Percentiles rank a stretch among this genome's conserved stretches.
Evolutionary conservation across 2,888 invertebrate genomes (phyloP).

Genomic region (Patella ulyssiponensis): DNA sequence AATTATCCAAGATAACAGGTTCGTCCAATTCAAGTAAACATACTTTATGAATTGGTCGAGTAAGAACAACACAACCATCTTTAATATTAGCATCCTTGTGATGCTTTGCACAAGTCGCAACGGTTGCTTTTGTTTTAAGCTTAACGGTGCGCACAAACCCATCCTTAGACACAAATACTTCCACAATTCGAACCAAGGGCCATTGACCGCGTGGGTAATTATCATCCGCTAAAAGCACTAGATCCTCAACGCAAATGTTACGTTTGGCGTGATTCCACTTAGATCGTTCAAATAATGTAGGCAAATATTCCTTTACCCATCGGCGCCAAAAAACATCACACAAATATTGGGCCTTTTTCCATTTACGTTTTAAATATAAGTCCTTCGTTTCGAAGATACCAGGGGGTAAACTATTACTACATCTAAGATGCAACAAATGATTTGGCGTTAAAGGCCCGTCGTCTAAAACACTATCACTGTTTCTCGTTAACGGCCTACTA

Average conservation of each 20-base stretch:
- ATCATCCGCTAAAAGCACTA: slow-evolving; percentile 11
- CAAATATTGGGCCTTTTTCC: background rate
- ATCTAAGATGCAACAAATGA: slow-evolving; percentile 55
- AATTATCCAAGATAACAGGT: background rate
- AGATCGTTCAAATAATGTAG: background rate
- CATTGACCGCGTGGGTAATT: background rate
- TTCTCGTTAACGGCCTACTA: too few relatives aligned
- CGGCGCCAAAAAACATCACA: slow-evolving; percentile 3
- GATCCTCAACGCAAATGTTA: background rate
- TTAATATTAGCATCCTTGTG: too few relatives aligned
- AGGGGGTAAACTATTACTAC: slow-evolving; percentile 20
- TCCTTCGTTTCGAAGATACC: slow-evolving; percentile 23
- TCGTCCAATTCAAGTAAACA: background rate
- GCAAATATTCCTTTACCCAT: slow-evolving; percentile 1
- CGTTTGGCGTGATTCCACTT: background rate
- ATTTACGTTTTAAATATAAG: background rate
- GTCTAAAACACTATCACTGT: too few relatives aligned
- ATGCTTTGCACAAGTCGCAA: slow-evolving; percentile 12
- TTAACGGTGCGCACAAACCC: slow-evolving; percentile 19
- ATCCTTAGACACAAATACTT: slow-evolving; percentile 14
- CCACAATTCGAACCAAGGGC: slow-evolving; percentile 14
- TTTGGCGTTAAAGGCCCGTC: slow-evolving; percentile 35
- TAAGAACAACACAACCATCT: background rate
- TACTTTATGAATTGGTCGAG: background rate
- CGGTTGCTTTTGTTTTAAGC: slow-evolving; percentile 15